These are phyloP conservation scores for Tribolium freemani DNA, from an alignment of 2,888 invertebrate species.

Conservation along the genomic window DNA sequence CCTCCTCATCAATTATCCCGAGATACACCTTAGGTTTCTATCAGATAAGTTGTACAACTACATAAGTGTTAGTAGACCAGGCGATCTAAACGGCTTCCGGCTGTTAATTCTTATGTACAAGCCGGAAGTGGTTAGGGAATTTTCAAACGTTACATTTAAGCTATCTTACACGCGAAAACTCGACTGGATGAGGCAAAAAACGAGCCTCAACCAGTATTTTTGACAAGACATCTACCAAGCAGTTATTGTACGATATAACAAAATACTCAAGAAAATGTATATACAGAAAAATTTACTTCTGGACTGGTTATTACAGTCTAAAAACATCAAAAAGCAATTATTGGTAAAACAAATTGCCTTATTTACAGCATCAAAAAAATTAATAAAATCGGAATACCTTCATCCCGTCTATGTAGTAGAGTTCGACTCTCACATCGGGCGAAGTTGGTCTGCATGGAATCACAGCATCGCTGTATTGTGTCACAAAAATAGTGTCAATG, in stretches of 20 bases:
- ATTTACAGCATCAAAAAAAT: neutral
- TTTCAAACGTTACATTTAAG: neutral
- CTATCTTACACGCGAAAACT: neutral
- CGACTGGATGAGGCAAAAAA: too few species aligned
- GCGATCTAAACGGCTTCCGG: slow-evolving; percentile 40
- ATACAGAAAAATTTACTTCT: too few species aligned
- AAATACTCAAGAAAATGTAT: too few species aligned
- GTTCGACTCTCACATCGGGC: slow-evolving; percentile 70
- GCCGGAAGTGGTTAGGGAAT: slow-evolving; percentile 38
- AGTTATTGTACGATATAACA: too few species aligned
- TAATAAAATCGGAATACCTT: slow-evolving; percentile 20
- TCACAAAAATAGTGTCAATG: slow-evolving; percentile 55
- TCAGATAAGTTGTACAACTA: slow-evolving; percentile 39
- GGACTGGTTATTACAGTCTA: too few species aligned
- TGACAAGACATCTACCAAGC: too few species aligned
- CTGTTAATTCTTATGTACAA: slow-evolving; percentile 43
- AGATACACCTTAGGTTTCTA: slow-evolving; percentile 44
- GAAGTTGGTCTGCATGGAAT: slow-evolving; percentile 78
- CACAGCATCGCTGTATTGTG: slow-evolving; percentile 66
- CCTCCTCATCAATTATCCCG: slow-evolving; percentile 33
- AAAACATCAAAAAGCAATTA: too few species aligned
- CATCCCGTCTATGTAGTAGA: slow-evolving; percentile 51
- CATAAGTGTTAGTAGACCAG: slow-evolving; percentile 41
- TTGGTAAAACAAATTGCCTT: neutral
- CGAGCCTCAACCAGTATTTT: too few species aligned